Percentiles rank a stretch among this genome's conserved stretches.
Evolutionary conservation across 2,888 invertebrate species (phyloP).

Genomic region (Colostygia pectinataria): DNA sequence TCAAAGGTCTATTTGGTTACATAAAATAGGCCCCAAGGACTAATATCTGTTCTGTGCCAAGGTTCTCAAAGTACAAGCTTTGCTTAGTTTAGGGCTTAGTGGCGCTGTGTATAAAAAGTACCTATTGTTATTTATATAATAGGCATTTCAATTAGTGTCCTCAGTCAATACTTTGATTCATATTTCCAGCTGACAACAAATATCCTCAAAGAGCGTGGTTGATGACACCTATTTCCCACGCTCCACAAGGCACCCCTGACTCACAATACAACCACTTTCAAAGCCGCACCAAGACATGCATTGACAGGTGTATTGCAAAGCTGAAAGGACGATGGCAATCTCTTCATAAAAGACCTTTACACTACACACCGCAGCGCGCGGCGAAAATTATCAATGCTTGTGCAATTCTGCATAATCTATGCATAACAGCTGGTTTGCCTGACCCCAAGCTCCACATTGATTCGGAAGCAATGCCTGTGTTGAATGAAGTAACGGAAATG

Average conservation of each 20-base stretch:
- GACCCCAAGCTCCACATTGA: conserved; percentile 50
- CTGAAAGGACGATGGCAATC: conserved; percentile 60
- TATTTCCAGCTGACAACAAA: conserved; percentile 33
- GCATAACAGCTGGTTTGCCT: conserved; percentile 47
- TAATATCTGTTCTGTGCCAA: too few species aligned
- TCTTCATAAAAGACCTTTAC: conserved; percentile 53
- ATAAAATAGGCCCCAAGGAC: too few species aligned
- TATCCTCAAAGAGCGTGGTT: conserved; percentile 61
- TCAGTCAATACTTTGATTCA: too few species aligned
- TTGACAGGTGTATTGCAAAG: conserved; percentile 54
- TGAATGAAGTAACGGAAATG: conserved; percentile 54
- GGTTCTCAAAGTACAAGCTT: too few species aligned
- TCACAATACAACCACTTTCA: conserved; percentile 56
- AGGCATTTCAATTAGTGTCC: too few species aligned
- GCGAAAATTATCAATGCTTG: conserved; percentile 65
- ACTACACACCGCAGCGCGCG: conserved; percentile 58
- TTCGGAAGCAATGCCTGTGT: conserved; percentile 41
- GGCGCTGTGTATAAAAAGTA: too few species aligned
- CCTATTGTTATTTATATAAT: too few species aligned
- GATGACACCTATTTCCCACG: conserved; percentile 59
- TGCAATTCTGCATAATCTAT: conserved; percentile 57
- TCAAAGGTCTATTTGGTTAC: too few species aligned
- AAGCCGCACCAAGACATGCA: conserved; percentile 48
- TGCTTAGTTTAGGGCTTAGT: too few species aligned
- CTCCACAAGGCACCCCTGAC: conserved; percentile 57